phyloP scores from a whole-genome alignment of 2,888 invertebrate genomes.

The Cryptocephalus moraei region DNA sequence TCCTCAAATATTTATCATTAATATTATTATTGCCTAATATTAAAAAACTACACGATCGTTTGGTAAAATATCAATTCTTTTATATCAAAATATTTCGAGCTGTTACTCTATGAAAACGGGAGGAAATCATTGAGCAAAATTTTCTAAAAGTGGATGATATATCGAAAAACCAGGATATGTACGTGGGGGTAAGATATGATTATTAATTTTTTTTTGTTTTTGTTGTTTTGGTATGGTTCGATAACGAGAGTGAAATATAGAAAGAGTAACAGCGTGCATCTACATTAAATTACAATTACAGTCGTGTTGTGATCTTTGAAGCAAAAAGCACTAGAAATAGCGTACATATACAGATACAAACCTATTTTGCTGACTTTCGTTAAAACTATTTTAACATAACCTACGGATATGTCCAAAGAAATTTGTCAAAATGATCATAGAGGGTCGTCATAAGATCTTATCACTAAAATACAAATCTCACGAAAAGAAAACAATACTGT shows the following conservation, averaged over 20 bases:
- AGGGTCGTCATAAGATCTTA: no score
- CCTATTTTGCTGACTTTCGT: conserved; percentile 16
- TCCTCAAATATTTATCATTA: conserved; percentile 5
- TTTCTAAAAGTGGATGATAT: conserved; percentile 10
- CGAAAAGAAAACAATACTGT: conserved; percentile 31
- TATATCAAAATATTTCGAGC: conserved; percentile 28
- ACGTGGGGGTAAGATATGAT: conserved; percentile 2
- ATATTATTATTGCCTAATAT: conserved; percentile 22
- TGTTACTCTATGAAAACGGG: conserved; percentile 27
- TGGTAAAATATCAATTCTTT: conserved; percentile 21
- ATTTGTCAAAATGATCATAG: not conserved
- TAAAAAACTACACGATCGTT: conserved; percentile 25
- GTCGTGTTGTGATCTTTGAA: conserved; percentile 39
- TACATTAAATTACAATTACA: conserved; percentile 34
- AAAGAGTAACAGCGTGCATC: conserved; percentile 34
- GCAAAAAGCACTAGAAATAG: conserved; percentile 37
- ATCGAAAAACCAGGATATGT: conserved; percentile 3
- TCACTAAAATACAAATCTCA: conserved; percentile 9
- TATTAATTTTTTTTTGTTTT: conserved; percentile 1
- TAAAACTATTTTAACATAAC: conserved; percentile 16
- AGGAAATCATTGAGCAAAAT: conserved; percentile 19
- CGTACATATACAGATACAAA: conserved; percentile 34
- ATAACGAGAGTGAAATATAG: conserved; percentile 6
- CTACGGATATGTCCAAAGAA: conserved; percentile 6
- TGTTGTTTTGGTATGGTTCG: conserved; percentile 20